Evolutionary conservation across 2,797 vertebrate genomes (phyloP), one percentile per base, ranked within the genome.

Genomic region (Pangasius mekongensis): DNA sequence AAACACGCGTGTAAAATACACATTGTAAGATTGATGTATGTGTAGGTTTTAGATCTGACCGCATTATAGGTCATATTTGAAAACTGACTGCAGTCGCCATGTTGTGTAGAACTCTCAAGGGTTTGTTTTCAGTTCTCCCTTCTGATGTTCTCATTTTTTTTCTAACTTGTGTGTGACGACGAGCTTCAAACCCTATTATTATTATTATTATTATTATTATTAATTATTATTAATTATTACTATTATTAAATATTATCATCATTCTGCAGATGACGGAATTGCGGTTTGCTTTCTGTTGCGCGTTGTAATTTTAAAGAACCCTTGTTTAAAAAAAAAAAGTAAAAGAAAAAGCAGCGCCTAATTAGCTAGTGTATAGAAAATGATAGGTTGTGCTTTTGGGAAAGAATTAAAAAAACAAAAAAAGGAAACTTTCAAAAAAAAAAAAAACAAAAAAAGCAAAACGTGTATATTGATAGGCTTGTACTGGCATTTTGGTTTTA

Each of bases 401-500:
- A 74, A 85, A 83, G 69, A 86, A 89, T 49, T 56, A 85, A 85
- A 84, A 86, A 76, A 80, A 86, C 80, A 60, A 77, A 78, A 88
- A 88, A 89, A 90, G 14, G 52, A 16, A 43, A 22, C 24, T 64
- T 66, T 64, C 27, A 39, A n/a, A 71, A n/a, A n/a, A n/a, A n/a
- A n/a, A 71, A 43, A 66, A 9, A 30, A 66, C 39, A 22, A 24
- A 86, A 64, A 85, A 86, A 73, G 67, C 62, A 87, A 85, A 90
- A 87, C 76, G 74, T 93, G 93, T 94, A 93, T 84, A 93, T 93
- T 93, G 91, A 91, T 92, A 90, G 90, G 89, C 89, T 90, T 92
- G 91, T 92, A 88, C 89, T 89, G 77, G 91, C 90, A 87, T 90
- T 90, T 86, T 89, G 92, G 82, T 93, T 94, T 92, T 91, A 92